These are phyloP conservation scores for Bathynomus jamesi DNA, from an alignment of 1,140 invertebrate species.

Conservation along the genomic window DNA sequence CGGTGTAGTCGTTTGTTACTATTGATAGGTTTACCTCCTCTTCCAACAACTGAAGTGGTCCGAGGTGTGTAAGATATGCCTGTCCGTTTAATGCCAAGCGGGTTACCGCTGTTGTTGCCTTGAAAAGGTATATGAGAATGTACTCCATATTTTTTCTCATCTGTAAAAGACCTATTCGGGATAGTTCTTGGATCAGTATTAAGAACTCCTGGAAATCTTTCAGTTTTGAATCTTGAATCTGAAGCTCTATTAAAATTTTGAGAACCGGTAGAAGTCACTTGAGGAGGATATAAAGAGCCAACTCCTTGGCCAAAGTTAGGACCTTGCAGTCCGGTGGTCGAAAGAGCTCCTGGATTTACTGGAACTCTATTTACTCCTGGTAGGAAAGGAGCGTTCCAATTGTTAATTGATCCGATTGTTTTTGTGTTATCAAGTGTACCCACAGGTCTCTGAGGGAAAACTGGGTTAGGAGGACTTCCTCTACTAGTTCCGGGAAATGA, in stretches of 20 bases:
- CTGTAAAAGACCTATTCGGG: neutral
- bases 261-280: neutral
- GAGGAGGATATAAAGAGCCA: neutral
- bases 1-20: neutral
- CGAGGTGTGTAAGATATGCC: neutral
- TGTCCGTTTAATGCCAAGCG: neutral
- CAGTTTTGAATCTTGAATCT: neutral
- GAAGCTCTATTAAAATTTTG: neutral
- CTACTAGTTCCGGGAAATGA: neutral
- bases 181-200: neutral
- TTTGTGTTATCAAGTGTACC: neutral
- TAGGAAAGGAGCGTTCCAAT: slow-evolving; percentile 2
- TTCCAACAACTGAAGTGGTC: neutral
- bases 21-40: neutral
- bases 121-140: too few relatives aligned
- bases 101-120: neutral
- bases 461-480: neutral
- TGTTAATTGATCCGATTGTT: neutral
- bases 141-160: too few relatives aligned
- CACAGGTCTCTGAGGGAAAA: neutral
- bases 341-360: neutral
- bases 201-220: neutral
- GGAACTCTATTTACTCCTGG: too few relatives aligned
- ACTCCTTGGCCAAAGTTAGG: neutral
- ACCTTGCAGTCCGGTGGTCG: neutral